Conservation (phyloP, 1,140 invertebrate species). For the Aphelinus certus region DNA sequence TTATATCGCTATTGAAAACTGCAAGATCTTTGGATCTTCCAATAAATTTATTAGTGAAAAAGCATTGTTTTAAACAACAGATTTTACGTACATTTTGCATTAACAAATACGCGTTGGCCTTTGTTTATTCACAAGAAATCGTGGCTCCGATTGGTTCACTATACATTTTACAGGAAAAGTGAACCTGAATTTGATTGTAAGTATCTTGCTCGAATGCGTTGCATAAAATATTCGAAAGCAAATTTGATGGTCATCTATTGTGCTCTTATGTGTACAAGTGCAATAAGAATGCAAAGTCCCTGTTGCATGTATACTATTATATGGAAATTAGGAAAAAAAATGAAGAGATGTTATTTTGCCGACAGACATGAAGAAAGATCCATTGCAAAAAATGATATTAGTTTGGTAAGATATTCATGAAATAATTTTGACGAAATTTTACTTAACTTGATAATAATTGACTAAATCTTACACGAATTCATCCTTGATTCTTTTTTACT, state of each 20-base stretch:
- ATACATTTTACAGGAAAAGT: slow-evolving; percentile 15
- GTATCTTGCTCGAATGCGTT: slow-evolving; percentile 13
- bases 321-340: no score
- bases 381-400: no score
- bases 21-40: slow-evolving; percentile 39
- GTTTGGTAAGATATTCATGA: background rate
- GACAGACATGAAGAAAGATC: no score
- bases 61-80: slow-evolving; percentile 42
- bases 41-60: slow-evolving; percentile 43
- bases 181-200: slow-evolving; percentile 20
- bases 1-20: slow-evolving; percentile 37
- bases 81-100: slow-evolving; percentile 41
- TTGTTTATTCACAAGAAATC: background rate
- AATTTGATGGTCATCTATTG: background rate
- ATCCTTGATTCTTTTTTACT: background rate
- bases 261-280: background rate
- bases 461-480: slow-evolving; percentile 35
- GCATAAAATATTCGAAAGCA: slow-evolving; percentile 28
- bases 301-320: background rate
- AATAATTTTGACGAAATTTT: slow-evolving; percentile 27
- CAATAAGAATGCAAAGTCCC: background rate
- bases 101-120: slow-evolving; percentile 38
- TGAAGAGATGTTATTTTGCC: no score
- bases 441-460: slow-evolving; percentile 31
- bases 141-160: background rate